Evolutionary conservation across 1,140 invertebrate species (phyloP), one percentile per base, ranked within the genome.

Genomic region (Drosophila nigrodunni): DNA sequence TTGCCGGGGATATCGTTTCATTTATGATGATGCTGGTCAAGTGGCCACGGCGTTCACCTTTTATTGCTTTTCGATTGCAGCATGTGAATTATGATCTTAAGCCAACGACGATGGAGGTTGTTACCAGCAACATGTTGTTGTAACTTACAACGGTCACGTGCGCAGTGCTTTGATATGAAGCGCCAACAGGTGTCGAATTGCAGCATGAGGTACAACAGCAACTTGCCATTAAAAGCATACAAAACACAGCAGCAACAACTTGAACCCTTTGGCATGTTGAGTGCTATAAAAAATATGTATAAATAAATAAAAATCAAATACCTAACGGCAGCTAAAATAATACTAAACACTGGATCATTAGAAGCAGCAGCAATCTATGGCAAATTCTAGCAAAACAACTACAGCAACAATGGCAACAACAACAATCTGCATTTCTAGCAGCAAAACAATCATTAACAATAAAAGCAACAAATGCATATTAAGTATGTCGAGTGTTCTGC

Each of bases 51-150:
- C 58, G 60, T 44, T 65, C 46, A 73, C 65, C 71, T 50, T 75
- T 64, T 71, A 75, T 76, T 66, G 41, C 55, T 52, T 13, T 60
- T 57, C 46, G 50, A 59, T 79, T 69, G 50, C 55, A 65, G 46
- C 62, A 74, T 67, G 82, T 86, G 82, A 85, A 75, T 83, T 83
- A 83, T 86, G 77, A 81, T 83, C 78, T 76, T 82, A 66, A 62
- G 21, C 15, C 41, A 39, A 39, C 39, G 21, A 46, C 11, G 39
- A 49, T 4, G 71, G 43, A 68, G 67, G 55, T 46, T 66, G 64
- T 57, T 18, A 44, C 59, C 34, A 67, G 68, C 70, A 71, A 52
- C 54, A 59, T 66, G 70, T 66, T 59, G 70, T 8, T 73, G 46
- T 37, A 44, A 46, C 13, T 43, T 54, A 55, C 37, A 60, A 30